phyloP scores from a whole-genome alignment of 2,113 vertebrate genomes.

The Phrynosoma blainvillii region DNA sequence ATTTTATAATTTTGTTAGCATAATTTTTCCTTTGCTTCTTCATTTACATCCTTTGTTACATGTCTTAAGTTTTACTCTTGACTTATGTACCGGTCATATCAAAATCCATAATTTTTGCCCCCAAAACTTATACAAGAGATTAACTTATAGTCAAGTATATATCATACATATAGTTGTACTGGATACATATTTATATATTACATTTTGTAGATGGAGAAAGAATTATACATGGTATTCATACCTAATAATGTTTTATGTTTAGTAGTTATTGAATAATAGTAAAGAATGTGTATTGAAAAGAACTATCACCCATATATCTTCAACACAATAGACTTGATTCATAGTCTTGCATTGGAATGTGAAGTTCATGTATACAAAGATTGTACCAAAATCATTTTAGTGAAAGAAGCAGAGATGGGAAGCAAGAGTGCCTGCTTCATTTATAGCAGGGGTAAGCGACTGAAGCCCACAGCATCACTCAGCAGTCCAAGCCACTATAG shows the following conservation, averaged over 20 bases:
- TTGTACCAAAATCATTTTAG: background rate
- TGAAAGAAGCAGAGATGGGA: background rate
- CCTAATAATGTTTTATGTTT: background rate
- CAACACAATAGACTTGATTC: background rate
- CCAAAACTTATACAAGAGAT: too few relatives aligned
- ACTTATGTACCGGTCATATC: too few relatives aligned
- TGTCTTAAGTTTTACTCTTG: too few relatives aligned
- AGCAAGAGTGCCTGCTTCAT: background rate
- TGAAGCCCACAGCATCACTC: too few relatives aligned
- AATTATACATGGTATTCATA: background rate
- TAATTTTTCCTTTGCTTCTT: too few relatives aligned
- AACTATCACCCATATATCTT: background rate
- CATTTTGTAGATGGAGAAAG: conserved; percentile 32
- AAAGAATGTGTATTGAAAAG: conserved; percentile 20
- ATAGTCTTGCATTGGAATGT: background rate
- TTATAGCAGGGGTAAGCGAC: too few relatives aligned
- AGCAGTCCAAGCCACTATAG: too few relatives aligned
- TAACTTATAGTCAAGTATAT: too few relatives aligned
- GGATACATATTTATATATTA: conserved; percentile 61
- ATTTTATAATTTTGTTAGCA: too few relatives aligned
- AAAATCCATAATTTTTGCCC: too few relatives aligned
- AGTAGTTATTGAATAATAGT: conserved; percentile 58
- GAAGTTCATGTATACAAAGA: background rate
- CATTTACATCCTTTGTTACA: too few relatives aligned
- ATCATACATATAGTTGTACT: conserved; percentile 41